Base-by-base conservation (phyloP, 2,888 invertebrate species). In the Pterobdella sp. region DNA sequence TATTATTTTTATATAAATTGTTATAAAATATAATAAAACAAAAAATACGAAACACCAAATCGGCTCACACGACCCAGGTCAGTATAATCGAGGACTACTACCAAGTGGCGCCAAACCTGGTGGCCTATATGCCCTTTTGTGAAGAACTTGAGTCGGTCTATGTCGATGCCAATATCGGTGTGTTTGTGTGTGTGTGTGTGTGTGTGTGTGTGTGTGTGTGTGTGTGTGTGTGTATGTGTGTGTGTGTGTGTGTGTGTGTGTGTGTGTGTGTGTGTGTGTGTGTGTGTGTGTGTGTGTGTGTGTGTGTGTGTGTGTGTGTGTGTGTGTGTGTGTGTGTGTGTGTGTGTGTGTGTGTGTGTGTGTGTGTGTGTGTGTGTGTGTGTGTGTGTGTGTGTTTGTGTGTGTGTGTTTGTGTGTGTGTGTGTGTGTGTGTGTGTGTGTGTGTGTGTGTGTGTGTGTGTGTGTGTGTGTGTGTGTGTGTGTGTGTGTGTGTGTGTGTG, bases 131-230 rank as follows among this genome's bases (percentile, higher is more conserved):
- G 68, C 76, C 76, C 34, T 84, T 84, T 79, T 81, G 80, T 73
- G 81, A 82, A 73, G 83, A 82, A 74, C 77, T 83, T 22, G 84
- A 84, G 75, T 80, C 81, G 1, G 80, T 83, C 52, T 84, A 84
- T 78, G 82, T 83, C 1, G 79, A 32, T n/a, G 81, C 82, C 72
- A 75, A 83, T 71, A 76, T 84, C 49, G 60, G 60, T 56, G 60
- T 22, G n/a, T 56, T 3, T 26, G 60, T 18, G 7, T 56, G 14
- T 4, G n/a, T 56, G n/a, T 56, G 70, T 75, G 36, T 73, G 67
- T 72, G 67, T 71, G 70, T 75, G 64, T 68, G 71, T 75, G 42
- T 71, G 68, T 73, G 35, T 66, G 71, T 72, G 49, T 69, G 73
- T 74, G 68, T 73, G 68, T 73, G 67, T 68, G 67, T 74, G 52